These are phyloP conservation scores for Pterobdella sp. DNA, from an alignment of 2,888 invertebrate genomes.

Conservation along the genomic window DNA sequence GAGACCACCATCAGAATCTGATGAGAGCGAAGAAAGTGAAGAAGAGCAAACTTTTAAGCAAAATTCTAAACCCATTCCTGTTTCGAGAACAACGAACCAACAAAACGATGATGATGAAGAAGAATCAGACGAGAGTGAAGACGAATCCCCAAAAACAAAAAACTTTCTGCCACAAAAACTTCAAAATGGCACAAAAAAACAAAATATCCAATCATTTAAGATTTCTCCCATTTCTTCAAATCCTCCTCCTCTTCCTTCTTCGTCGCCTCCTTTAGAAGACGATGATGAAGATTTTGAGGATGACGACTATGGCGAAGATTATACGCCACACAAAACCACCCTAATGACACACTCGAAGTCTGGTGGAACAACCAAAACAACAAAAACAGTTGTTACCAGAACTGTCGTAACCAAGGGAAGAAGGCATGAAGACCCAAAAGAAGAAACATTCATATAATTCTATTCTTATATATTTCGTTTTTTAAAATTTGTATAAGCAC, in stretches of 20 bases:
- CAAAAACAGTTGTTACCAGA: conserved; percentile 23
- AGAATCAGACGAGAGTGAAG: not conserved
- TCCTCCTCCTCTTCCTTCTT: conserved; percentile 5
- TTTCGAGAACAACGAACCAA: not conserved
- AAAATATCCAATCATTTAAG: not conserved
- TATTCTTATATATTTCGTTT: too few species aligned
- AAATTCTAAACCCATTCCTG: not conserved
- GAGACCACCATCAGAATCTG: conserved; percentile 18
- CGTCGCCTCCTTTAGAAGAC: conserved; percentile 20
- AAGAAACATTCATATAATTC: not conserved
- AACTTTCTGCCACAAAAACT: not conserved
- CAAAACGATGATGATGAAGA: not conserved
- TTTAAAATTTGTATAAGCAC: too few species aligned
- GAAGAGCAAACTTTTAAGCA: conserved; percentile 18
- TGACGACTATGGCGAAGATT: conserved; percentile 21
- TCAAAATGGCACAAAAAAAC: not conserved
- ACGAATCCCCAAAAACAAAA: not conserved
- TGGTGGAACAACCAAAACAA: not conserved
- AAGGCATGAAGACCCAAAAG: conserved; percentile 5
- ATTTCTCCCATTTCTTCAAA: not conserved
- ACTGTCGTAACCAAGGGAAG: conserved; percentile 20
- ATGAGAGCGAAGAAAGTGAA: conserved; percentile 20
- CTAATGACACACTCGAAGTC: not conserved
- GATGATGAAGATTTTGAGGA: conserved; percentile 13
- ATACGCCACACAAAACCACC: not conserved